phyloP scores from a whole-genome alignment of 2,888 invertebrate species.

The Iphiclides podalirius region DNA sequence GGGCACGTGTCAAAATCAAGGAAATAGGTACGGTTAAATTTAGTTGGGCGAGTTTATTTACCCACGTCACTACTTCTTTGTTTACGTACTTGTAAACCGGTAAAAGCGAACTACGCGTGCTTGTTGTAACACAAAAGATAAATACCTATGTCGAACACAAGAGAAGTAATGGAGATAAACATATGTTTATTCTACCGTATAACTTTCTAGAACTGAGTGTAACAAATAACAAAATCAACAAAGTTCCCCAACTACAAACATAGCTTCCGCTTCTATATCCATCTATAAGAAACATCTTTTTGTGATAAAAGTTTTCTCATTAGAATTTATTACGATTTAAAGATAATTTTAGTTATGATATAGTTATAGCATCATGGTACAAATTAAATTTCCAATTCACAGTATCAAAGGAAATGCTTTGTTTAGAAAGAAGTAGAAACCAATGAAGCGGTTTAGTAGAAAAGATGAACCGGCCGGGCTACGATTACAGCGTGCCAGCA shows the following conservation, averaged over 20 bases:
- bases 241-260: constrained; percentile 50
- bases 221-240: constrained; percentile 61
- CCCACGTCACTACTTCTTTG: constrained; percentile 65
- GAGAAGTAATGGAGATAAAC: constrained; percentile 72
- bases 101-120: constrained; percentile 43
- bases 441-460: constrained; percentile 70
- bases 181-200: constrained; percentile 63
- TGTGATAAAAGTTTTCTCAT: constrained; percentile 28
- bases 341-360: constrained; percentile 14
- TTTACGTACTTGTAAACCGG: constrained; percentile 51
- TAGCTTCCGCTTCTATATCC: constrained; percentile 33
- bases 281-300: constrained; percentile 27
- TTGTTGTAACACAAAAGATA: constrained; percentile 69
- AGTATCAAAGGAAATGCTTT: constrained; percentile 5
- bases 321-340: constrained; percentile 7
- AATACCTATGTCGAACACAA: constrained; percentile 63
- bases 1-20: constrained; percentile 58
- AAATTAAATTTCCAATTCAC: constrained; percentile 3
- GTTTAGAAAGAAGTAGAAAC: constrained; percentile 51
- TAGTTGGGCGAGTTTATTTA: constrained; percentile 60
- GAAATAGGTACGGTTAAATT: constrained; percentile 60
- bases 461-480: constrained; percentile 78
- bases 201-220: constrained; percentile 58
- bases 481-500: constrained; percentile 74
- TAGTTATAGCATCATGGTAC: constrained; percentile 50